Conservation (phyloP, 2,888 invertebrate species). For the Lepidocyrtinus sp. region DNA sequence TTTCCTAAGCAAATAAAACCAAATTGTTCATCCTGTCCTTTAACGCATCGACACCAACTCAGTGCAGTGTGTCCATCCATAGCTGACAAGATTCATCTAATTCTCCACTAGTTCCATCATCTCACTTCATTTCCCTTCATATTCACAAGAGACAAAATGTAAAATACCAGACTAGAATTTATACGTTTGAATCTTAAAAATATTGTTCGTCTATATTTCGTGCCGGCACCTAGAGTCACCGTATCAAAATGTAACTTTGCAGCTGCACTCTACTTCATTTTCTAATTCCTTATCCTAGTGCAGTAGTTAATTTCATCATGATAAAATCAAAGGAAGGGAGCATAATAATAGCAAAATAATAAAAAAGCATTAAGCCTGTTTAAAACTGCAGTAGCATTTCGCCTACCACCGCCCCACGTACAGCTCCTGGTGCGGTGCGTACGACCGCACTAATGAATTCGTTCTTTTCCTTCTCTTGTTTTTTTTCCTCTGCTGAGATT, state of each 20-base stretch:
- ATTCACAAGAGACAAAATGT: too few species aligned
- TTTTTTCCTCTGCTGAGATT: neutral
- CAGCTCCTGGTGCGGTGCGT: neutral
- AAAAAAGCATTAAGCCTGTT: neutral
- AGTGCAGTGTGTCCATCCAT: neutral
- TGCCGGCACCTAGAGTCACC: too few species aligned
- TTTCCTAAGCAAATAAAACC: neutral
- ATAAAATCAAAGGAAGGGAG: neutral
- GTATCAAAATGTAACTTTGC: too few species aligned
- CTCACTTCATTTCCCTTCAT: too few species aligned
- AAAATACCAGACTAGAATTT: too few species aligned
- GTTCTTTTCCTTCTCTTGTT: constrained; percentile 2
- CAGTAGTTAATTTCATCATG: neutral
- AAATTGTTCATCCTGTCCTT: constrained; percentile 37
- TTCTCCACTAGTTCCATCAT: too few species aligned
- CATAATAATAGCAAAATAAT: neutral
- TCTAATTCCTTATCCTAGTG: neutral
- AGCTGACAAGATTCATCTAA: too few species aligned
- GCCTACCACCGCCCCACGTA: neutral
- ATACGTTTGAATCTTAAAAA: too few species aligned
- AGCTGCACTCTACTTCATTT: neutral
- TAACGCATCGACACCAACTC: constrained; percentile 44
- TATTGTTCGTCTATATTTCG: too few species aligned
- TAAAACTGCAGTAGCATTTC: neutral
- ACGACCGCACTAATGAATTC: neutral